Evolutionary conservation across 2,797 vertebrate species (phyloP).

Genomic region (Orestias chungarensis): DNA sequence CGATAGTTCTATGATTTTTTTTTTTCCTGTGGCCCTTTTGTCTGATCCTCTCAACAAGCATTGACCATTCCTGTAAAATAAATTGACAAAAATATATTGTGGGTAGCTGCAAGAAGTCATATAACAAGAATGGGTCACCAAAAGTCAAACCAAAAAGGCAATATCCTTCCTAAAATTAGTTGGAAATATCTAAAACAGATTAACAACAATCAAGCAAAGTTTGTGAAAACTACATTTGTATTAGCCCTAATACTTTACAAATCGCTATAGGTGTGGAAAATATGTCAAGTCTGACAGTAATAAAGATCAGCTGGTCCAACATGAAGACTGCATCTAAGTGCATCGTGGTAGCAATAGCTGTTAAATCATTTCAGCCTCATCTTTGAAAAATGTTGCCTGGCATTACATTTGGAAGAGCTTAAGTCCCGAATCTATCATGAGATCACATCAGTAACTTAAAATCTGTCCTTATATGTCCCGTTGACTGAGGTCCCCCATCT

Average conservation of each 20-base stretch:
- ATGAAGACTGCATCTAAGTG: constrained; percentile 40
- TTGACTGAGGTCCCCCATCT: constrained; percentile 45
- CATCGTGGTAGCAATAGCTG: constrained; percentile 51
- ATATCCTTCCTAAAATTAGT: too few species aligned
- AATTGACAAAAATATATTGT: background rate
- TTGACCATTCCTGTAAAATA: background rate
- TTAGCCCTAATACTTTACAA: background rate
- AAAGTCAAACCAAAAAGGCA: background rate
- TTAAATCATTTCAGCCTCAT: constrained; percentile 42
- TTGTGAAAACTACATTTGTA: background rate
- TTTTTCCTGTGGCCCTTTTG: too few species aligned
- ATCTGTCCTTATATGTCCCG: constrained; percentile 36
- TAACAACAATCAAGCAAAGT: too few species aligned
- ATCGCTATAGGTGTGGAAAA: background rate
- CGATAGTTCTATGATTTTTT: too few species aligned
- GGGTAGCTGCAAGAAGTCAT: background rate
- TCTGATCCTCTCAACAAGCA: background rate
- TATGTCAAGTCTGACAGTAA: background rate
- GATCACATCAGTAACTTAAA: constrained; percentile 65
- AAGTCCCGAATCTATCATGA: constrained; percentile 30
- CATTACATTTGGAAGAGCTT: constrained; percentile 14
- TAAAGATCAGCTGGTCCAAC: background rate
- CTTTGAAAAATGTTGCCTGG: constrained; percentile 33
- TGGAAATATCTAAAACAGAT: too few species aligned
- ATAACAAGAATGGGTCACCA: background rate